These are phyloP conservation scores for Adelognathus sp. DNA, from an alignment of 2,888 invertebrate genomes.

Conservation along the genomic window DNA sequence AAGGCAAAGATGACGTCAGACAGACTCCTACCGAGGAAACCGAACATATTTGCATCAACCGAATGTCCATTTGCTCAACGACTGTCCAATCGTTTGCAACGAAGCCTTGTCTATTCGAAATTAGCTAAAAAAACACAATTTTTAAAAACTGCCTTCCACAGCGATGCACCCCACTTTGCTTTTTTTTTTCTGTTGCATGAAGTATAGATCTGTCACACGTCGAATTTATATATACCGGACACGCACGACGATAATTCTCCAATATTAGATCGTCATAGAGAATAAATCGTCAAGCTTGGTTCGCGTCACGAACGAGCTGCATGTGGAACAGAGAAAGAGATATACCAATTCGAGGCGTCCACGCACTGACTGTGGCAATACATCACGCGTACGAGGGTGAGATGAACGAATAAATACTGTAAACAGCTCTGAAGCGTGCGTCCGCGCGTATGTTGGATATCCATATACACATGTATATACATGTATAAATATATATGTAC, in stretches of 20 bases:
- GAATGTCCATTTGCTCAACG: too few relatives aligned
- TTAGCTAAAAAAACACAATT: too few relatives aligned
- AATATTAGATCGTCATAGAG: conserved; percentile 62
- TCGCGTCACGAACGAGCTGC: conserved; percentile 48
- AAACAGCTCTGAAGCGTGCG: conserved; percentile 55
- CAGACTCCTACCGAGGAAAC: too few relatives aligned
- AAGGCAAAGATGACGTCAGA: too few relatives aligned
- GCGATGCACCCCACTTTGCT: too few relatives aligned
- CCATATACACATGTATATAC: not conserved
- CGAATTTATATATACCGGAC: not conserved
- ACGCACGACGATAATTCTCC: conserved; percentile 50
- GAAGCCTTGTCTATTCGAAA: too few relatives aligned
- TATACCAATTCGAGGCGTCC: conserved; percentile 33
- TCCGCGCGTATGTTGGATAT: conserved; percentile 16
- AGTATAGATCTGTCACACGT: not conserved
- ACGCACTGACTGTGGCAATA: conserved; percentile 41
- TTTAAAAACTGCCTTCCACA: too few relatives aligned
- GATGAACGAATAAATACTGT: conserved; percentile 63
- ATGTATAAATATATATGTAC: conserved; percentile 2
- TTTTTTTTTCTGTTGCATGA: not conserved
- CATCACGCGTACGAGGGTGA: conserved; percentile 52
- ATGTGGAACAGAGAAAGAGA: not conserved
- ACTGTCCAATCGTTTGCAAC: too few relatives aligned
- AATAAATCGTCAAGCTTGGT: conserved; percentile 62
- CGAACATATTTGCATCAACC: too few relatives aligned